Evolutionary conservation across 2,888 invertebrate species (phyloP).

Genomic region (Monochamus alternatus): DNA sequence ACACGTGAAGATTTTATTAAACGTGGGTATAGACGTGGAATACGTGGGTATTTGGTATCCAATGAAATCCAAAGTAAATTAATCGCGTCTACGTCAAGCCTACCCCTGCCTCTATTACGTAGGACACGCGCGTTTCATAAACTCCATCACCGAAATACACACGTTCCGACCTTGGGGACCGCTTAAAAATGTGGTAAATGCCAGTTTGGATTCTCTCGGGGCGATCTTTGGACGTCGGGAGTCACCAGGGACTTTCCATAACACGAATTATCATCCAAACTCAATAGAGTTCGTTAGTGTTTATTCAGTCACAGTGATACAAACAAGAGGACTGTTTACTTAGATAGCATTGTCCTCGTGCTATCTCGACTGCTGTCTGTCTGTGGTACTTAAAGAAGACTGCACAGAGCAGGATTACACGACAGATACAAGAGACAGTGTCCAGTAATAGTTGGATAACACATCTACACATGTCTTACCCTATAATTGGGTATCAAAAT

Average conservation of each 20-base stretch:
- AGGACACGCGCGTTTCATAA: not conserved
- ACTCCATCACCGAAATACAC: constrained; percentile 1
- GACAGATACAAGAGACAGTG: too few relatives aligned
- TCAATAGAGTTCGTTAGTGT: not conserved
- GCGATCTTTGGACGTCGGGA: constrained; percentile 13
- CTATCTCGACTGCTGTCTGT: not conserved
- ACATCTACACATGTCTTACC: too few relatives aligned
- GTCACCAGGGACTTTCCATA: not conserved
- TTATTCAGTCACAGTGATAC: not conserved
- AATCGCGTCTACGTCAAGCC: not conserved
- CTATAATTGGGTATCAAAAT: too few relatives aligned
- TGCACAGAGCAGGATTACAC: too few relatives aligned
- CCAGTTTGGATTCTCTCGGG: constrained; percentile 13
- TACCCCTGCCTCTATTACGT: not conserved
- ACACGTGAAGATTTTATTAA: too few relatives aligned
- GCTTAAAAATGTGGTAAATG: not conserved
- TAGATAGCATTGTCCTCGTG: not conserved
- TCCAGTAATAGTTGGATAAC: too few relatives aligned
- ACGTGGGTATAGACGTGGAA: too few relatives aligned
- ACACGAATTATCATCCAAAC: not conserved
- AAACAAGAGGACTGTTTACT: constrained; percentile 1
- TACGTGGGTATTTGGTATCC: too few relatives aligned
- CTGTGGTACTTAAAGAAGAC: too few relatives aligned
- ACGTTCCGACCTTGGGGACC: not conserved
- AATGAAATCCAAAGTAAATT: not conserved